Evolutionary conservation across 2,113 vertebrate genomes (phyloP).

Genomic region (Platysternon megacephalum): DNA sequence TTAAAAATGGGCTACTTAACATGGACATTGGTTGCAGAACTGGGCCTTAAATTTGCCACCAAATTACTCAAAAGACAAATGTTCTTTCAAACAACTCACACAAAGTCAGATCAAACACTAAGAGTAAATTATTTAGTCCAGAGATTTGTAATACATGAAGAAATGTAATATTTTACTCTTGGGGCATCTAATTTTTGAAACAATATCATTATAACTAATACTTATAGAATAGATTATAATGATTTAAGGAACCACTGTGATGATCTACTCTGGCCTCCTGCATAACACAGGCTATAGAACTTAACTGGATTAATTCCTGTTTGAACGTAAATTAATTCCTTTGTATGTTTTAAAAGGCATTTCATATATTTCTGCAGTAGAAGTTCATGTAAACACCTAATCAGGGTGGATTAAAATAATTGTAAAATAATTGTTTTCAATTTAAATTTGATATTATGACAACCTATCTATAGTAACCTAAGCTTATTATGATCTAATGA

Average conservation of each 20-base stretch:
- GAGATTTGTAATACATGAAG: neutral
- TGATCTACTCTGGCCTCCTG: neutral
- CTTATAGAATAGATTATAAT: neutral
- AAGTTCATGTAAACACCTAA: neutral
- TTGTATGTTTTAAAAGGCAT: neutral
- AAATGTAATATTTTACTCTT: conserved; percentile 10
- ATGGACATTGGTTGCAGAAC: neutral
- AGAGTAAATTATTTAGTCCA: conserved; percentile 1
- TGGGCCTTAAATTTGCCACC: neutral
- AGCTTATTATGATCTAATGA: neutral
- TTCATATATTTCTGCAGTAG: conserved; percentile 28
- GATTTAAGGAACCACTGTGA: neutral
- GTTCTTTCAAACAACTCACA: neutral
- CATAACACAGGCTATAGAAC: neutral
- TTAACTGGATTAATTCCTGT: neutral
- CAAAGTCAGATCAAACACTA: neutral
- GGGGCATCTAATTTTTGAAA: conserved; percentile 39
- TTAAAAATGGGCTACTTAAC: neutral
- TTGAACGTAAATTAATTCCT: conserved; percentile 40
- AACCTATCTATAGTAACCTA: neutral
- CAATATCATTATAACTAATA: conserved; percentile 34
- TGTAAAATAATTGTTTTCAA: no score
- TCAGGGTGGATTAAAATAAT: neutral
- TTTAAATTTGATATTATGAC: neutral
- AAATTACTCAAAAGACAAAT: neutral